Percentiles rank a stretch among this genome's conserved stretches.
Evolutionary conservation across 2,113 vertebrate genomes (phyloP).

Genomic region (Halichoeres trimaculatus): DNA sequence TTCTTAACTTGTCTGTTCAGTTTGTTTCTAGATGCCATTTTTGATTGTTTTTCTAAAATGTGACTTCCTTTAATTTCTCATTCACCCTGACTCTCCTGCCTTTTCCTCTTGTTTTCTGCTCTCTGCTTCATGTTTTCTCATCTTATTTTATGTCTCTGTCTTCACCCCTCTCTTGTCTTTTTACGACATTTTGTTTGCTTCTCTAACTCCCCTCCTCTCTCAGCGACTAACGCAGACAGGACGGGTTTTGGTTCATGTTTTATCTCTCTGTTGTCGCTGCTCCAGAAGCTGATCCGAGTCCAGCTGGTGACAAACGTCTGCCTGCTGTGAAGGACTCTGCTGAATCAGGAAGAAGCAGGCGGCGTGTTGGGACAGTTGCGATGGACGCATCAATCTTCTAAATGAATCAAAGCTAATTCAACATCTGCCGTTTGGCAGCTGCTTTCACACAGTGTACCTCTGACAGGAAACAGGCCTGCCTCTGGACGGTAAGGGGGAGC

Average conservation of each 20-base stretch:
- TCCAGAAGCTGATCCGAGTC: conserved; percentile 37
- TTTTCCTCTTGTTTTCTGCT: too few species aligned
- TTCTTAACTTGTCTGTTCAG: too few species aligned
- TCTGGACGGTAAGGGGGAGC: background rate
- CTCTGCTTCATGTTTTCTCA: too few species aligned
- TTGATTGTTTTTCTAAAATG: too few species aligned
- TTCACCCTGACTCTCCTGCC: too few species aligned
- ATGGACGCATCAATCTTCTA: conserved; percentile 67
- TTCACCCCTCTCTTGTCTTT: background rate
- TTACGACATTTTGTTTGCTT: background rate
- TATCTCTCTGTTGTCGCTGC: background rate
- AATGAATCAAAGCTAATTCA: conserved; percentile 66
- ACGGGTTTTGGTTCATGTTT: background rate
- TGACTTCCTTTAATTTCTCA: too few species aligned
- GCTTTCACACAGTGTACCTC: conserved; percentile 4
- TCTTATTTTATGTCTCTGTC: background rate
- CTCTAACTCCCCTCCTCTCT: background rate
- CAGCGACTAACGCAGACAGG: background rate
- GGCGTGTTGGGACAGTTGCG: conserved; percentile 34
- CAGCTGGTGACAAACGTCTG: conserved; percentile 45
- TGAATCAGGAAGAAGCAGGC: conserved; percentile 58
- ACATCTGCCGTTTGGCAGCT: conserved; percentile 60
- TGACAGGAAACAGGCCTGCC: background rate
- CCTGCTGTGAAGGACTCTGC: conserved; percentile 61
- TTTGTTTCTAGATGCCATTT: too few species aligned